Evolutionary conservation across 2,888 invertebrate genomes (phyloP), one percentile per base, ranked within the genome.

Genomic region (Brenthis daphne): DNA sequence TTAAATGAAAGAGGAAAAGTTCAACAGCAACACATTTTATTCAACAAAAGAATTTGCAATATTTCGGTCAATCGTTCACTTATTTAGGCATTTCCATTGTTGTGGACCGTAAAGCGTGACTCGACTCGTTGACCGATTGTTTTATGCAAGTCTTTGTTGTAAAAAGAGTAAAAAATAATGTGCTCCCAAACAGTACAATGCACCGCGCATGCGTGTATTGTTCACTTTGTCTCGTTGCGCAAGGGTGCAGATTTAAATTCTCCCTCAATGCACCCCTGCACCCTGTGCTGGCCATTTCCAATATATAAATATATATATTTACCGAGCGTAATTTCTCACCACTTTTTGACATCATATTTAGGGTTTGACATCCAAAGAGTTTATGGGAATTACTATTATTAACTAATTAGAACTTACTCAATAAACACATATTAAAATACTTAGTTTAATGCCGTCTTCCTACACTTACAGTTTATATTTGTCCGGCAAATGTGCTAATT

Each of bases 31-130:
- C 53, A 51, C 56, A 16, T 69, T 55, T 24, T 56, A 50, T 56
- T 50, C 50, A 61, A 69, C 54, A 65, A 68, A 72, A 63, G 64
- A 37, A 64, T 71, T 72, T 56, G 69, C 71, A 65, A 69, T 69
- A 69, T 72, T 67, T 74, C 69, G 72, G 69, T 77, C 75, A 75
- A 77, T 77, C 77, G 82, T 77, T 86, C 85, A 88, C 88, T 88
- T 86, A 89, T 89, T 90, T 88, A 86, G 80, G 84, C 85, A 84
- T 72, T 75, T 76, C 74, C 78, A 85, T 90, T 90, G 88, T 90
- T 81, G 78, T 75, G 74, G 80, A 75, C 77, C 82, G 81, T 77
- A 73, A 77, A 85, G 83, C 89, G 88, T 88, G 86, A 86, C 84
- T 81, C 81, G 79, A 72, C 79, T 77, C 76, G 80, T 78, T 85